Conservation (phyloP, 64 coral and sea anemone genomes). For the Acropora yongei region DNA sequence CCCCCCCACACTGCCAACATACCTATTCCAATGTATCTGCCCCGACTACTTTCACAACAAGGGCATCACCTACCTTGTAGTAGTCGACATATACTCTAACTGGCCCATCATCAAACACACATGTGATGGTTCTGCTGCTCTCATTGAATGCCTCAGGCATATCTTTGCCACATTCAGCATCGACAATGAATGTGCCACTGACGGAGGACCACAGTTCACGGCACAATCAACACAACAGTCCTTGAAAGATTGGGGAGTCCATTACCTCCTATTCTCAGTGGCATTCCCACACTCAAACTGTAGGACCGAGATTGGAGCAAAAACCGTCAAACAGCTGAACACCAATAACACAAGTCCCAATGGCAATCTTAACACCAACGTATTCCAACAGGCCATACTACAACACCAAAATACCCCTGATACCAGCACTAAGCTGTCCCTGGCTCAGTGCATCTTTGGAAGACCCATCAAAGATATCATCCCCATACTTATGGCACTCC, state of each 20-base stretch:
- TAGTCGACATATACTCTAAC: constrained; percentile 51
- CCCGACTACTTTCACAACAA: constrained; percentile 48
- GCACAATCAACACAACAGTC: background rate
- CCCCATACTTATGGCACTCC: background rate
- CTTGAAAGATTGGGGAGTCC: background rate
- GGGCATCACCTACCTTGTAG: constrained; percentile 43
- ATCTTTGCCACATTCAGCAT: constrained; percentile 27
- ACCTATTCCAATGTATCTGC: constrained; percentile 62
- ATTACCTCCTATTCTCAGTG: background rate
- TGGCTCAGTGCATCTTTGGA: background rate
- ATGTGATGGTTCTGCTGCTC: constrained; percentile 5
- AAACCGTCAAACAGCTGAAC: background rate
- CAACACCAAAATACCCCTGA: background rate
- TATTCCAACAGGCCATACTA: background rate
- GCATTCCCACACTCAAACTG: background rate
- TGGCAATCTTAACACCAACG: background rate
- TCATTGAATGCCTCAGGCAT: constrained; percentile 10
- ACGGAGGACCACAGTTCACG: constrained; percentile 42
- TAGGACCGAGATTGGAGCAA: background rate
- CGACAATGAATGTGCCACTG: constrained; percentile 25
- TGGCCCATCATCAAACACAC: constrained; percentile 52
- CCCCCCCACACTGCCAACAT: background rate
- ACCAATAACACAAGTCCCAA: background rate
- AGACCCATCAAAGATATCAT: background rate
- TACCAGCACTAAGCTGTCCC: background rate